A percentile compares a stretch with the other conserved stretches of the same genome.
Conservation (phyloP, 1,140 invertebrate genomes). For the Panagrolaimus sp. region DNA sequence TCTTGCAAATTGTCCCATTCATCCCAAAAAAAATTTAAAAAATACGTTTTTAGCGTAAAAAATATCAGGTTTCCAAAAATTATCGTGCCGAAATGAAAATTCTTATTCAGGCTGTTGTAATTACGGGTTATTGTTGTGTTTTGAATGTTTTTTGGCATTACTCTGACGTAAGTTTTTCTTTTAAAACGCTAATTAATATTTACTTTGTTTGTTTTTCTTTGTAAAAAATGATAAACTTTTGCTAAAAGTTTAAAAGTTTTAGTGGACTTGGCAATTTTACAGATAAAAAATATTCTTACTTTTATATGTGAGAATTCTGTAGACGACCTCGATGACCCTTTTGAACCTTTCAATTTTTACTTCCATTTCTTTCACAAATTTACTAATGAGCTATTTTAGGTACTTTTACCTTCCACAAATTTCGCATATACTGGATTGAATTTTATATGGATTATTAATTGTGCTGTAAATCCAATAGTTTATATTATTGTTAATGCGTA, state of each 20-base stretch:
- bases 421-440: constrained; percentile 41
- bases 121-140: constrained; percentile 47
- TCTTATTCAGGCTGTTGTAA: constrained; percentile 44
- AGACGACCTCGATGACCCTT: not conserved
- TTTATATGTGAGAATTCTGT: too few species aligned
- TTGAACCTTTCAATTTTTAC: constrained; percentile 19
- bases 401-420: constrained; percentile 36
- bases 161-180: constrained; percentile 32
- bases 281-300: too few species aligned
- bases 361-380: constrained; percentile 4
- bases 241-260: too few species aligned
- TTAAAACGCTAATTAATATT: not conserved
- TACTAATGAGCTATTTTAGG: constrained; percentile 22
- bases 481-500: constrained; percentile 49
- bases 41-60: constrained; percentile 27
- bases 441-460: constrained; percentile 52
- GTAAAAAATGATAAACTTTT: not conserved
- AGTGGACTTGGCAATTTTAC: too few species aligned
- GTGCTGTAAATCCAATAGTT: constrained; percentile 46
- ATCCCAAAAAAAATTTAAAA: not conserved
- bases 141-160: constrained; percentile 49
- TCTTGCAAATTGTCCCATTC: too few species aligned
- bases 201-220: not conserved
- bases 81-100: constrained; percentile 41
- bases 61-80: constrained; percentile 27